These are phyloP conservation scores for Pterophyllum scalare DNA, from an alignment of 2,113 vertebrate species.

Conservation along the genomic window DNA sequence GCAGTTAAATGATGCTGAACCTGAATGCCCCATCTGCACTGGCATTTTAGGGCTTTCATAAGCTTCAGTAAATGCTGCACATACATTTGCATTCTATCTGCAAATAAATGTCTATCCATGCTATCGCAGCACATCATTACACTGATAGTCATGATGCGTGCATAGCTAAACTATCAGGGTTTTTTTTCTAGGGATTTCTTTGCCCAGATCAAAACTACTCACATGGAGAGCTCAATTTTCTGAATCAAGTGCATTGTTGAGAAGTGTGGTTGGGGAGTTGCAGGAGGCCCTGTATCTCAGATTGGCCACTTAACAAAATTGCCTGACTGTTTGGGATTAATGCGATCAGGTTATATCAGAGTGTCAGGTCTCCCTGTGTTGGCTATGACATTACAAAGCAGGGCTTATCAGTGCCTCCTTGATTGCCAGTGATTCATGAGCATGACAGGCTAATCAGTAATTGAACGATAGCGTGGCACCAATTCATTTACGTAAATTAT, in stretches of 20 bases:
- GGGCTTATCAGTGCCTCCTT: slow-evolving; percentile 9
- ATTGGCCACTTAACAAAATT: slow-evolving; percentile 49
- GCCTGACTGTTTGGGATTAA: slow-evolving; percentile 53
- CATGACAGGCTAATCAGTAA: slow-evolving; percentile 15
- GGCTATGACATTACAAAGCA: slow-evolving; percentile 10
- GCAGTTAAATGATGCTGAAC: slow-evolving; percentile 9
- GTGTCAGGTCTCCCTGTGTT: slow-evolving; percentile 32
- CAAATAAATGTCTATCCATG: not conserved
- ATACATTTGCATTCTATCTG: slow-evolving; percentile 11
- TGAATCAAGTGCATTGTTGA: not conserved
- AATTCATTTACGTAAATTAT: slow-evolving; percentile 15
- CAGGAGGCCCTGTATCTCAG: slow-evolving; percentile 57
- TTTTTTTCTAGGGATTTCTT: slow-evolving; percentile 23
- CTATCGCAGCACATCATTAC: not conserved
- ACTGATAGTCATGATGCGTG: not conserved
- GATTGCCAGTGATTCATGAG: slow-evolving; percentile 19
- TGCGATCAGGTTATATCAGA: slow-evolving; percentile 39
- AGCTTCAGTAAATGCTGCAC: not conserved
- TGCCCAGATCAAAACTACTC: slow-evolving; percentile 14
- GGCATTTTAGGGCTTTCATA: not conserved
- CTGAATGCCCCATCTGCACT: not conserved
- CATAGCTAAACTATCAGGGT: slow-evolving; percentile 12
- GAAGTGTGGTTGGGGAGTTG: slow-evolving; percentile 48
- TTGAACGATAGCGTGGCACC: slow-evolving; percentile 2
- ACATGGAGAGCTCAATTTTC: not conserved